Evolutionary conservation across 2,113 vertebrate genomes (phyloP).

Genomic region (Cettia cetti): DNA sequence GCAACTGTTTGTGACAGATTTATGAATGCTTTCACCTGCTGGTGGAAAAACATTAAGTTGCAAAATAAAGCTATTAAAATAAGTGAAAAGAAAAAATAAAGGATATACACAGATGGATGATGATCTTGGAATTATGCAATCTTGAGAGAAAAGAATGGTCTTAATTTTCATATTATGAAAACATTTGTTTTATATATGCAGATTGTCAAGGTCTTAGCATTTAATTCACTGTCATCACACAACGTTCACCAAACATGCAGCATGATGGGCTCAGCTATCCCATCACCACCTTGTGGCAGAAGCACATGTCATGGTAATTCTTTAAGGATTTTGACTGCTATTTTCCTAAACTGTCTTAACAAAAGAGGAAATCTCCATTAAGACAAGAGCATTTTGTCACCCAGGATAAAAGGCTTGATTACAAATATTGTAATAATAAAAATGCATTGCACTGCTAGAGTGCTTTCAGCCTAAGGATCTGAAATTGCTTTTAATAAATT

Average conservation of each 20-base stretch:
- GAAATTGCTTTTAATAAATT: constrained; percentile 8
- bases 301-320: not conserved
- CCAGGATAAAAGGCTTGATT: not conserved
- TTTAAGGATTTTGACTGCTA: not conserved
- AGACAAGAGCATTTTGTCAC: not conserved
- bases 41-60: constrained; percentile 77
- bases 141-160: constrained; percentile 58
- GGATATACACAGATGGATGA: constrained; percentile 75
- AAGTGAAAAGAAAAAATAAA: constrained; percentile 70
- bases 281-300: constrained; percentile 33
- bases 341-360: not conserved
- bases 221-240: constrained; percentile 26
- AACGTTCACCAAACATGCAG: not conserved
- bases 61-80: constrained; percentile 80
- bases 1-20: constrained; percentile 84
- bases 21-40: constrained; percentile 86
- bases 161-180: constrained; percentile 68
- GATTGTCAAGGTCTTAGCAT: constrained; percentile 55
- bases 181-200: constrained; percentile 66
- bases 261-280: not conserved
- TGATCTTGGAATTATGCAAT: constrained; percentile 70
- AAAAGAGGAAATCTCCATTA: constrained; percentile 30
- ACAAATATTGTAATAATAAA: constrained; percentile 22
- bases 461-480: constrained; percentile 6
- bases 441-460: not conserved